phyloP scores from a whole-genome alignment of 2,888 invertebrate genomes.

The Anaspis maculata region DNA sequence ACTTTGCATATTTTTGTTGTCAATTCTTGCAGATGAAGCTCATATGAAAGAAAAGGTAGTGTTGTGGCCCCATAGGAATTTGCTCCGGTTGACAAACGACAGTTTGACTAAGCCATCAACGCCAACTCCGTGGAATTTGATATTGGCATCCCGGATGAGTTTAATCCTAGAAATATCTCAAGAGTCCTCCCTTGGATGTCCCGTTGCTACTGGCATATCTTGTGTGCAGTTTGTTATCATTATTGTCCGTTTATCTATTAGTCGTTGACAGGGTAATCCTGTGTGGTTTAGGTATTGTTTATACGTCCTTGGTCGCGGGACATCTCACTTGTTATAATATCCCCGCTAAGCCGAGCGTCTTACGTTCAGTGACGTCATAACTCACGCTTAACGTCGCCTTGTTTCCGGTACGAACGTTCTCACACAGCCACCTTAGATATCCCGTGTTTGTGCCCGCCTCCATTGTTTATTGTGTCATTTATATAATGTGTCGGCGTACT shows the following conservation, averaged over 20 bases:
- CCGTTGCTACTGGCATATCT: no score
- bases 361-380: constrained; percentile 35
- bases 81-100: no score
- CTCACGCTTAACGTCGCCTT: constrained; percentile 37
- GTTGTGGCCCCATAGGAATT: no score
- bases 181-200: no score
- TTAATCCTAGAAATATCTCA: no score
- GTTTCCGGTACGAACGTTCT: constrained; percentile 32
- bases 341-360: constrained; percentile 32
- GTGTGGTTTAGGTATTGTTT: constrained; percentile 26
- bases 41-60: no score
- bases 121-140: no score
- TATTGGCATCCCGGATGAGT: no score
- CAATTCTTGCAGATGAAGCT: no score
- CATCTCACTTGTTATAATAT: constrained; percentile 35
- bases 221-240: constrained; percentile 27
- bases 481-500: constrained; percentile 6
- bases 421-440: constrained; percentile 21
- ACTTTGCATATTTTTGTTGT: no score
- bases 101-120: no score
- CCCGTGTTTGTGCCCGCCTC: constrained; percentile 13
- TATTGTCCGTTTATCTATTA: constrained; percentile 32
- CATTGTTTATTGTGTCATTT: constrained; percentile 18
- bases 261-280: constrained; percentile 28
- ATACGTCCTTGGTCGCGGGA: constrained; percentile 26